Conservation (phyloP, 1,140 invertebrate species). For the Drosophila littoralis region DNA sequence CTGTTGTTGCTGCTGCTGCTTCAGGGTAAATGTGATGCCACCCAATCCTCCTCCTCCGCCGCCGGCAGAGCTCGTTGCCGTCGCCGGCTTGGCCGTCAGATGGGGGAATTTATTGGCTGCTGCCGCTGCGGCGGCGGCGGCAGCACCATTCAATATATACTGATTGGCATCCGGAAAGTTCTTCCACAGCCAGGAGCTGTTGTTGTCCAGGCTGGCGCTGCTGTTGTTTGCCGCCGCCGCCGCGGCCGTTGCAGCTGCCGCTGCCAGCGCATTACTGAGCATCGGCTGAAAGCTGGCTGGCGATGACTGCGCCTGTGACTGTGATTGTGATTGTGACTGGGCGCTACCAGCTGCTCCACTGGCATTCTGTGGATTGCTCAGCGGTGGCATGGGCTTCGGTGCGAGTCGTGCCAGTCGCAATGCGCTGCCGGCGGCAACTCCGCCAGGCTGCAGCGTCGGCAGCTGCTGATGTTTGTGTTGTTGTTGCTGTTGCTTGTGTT, state of each 20-base stretch:
- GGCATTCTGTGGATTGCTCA: constrained; percentile 53
- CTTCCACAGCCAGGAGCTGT: constrained; percentile 77
- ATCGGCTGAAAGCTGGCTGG: constrained; percentile 8
- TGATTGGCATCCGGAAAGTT: constrained; percentile 78
- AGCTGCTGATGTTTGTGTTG: constrained; percentile 39
- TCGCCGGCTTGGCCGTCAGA: constrained; percentile 65
- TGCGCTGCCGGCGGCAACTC: constrained; percentile 5
- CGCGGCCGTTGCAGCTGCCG: background rate
- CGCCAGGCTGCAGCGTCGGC: constrained; percentile 50
- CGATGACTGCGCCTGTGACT: background rate
- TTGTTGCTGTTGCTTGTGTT: constrained; percentile 35
- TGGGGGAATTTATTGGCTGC: constrained; percentile 64
- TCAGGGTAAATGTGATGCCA: constrained; percentile 45
- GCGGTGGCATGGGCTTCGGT: constrained; percentile 58
- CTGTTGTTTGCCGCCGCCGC: constrained; percentile 26
- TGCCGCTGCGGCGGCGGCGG: constrained; percentile 4
- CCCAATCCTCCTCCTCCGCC: constrained; percentile 1
- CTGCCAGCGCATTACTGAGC: constrained; percentile 28
- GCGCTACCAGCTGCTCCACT: background rate
- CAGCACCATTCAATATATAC: constrained; percentile 65
- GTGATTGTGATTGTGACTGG: background rate
- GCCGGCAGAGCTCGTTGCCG: constrained; percentile 26
- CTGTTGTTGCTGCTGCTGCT: constrained; percentile 65
- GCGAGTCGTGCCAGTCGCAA: constrained; percentile 53
- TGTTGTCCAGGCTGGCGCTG: constrained; percentile 45